Base-by-base conservation (phyloP, 2,113 vertebrate genomes). In the Jaculus jaculus region DNA sequence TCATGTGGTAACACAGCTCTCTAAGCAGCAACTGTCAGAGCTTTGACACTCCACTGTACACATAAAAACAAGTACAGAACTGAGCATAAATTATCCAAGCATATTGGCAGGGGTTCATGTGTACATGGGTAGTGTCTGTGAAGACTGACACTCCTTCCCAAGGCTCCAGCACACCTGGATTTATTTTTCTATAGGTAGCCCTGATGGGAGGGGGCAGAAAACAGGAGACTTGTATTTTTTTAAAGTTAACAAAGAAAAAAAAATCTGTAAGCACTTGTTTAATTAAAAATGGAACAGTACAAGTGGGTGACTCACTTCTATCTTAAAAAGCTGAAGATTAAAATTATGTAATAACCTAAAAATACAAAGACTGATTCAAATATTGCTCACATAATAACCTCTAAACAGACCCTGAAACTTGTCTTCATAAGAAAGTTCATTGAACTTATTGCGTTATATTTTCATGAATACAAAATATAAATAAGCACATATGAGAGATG, bases 201-300 rank as follows among this genome's bases (percentile, higher is more conserved):
- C 13, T 81, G 30, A 17, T 47, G 11, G 42, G 2, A 17, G 28
- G 17, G 28, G 16, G 20, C 28, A 77, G 60, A 85, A 37, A 94
- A 69, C 34, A 74, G 0, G 34, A 93, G 74, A 92, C 42, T 60
- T 30, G 66, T n/a, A 82, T 74, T 89, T 74, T 92, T 91, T 95
- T 95, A 85, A 95, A 87, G 28, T 91, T 89, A 89, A 88, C 18
- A 65, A 24, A 81, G 61, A n/a, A 66, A 79, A 95, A 95, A 96
- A 87, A 84, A 73, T 12, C 39, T 92, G 84, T 79, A 71, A 92
- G 88, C 87, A 15, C 63, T 63, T 84, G 4, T 77, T 97, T 95
- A 91, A 96, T 96, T 95, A 93, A 96, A 96, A 94, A 93, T 78
- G 71, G 88, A 97, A 95, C 60, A 85, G 81, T 80, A 74, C 30